Evolutionary conservation across 2,113 vertebrate species (phyloP).

Genomic region (Oncorhynchus masou): DNA sequence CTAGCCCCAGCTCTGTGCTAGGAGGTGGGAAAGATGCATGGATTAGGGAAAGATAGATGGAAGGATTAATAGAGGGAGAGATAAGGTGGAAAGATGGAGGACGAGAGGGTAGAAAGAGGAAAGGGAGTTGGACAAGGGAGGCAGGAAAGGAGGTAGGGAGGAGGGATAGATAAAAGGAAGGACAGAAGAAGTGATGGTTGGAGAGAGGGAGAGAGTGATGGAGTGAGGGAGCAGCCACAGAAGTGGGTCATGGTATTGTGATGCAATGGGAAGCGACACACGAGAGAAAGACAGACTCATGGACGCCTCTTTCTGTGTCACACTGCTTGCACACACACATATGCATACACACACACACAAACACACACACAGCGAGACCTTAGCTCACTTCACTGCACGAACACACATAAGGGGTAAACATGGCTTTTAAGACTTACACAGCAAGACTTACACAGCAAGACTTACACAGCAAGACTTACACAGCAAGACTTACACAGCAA

Average conservation of each 20-base stretch:
- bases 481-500: too few species aligned
- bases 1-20: too few species aligned
- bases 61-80: background rate
- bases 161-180: too few species aligned
- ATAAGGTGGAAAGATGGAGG: background rate
- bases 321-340: constrained; percentile 23
- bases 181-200: too few species aligned
- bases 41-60: background rate
- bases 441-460: too few species aligned
- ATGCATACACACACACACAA: background rate
- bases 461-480: too few species aligned
- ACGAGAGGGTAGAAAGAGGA: background rate
- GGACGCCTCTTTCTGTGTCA: constrained; percentile 42
- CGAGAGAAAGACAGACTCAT: constrained; percentile 36
- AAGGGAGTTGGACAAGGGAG: background rate
- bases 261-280: constrained; percentile 64
- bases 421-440: background rate
- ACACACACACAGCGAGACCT: constrained; percentile 13
- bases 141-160: background rate
- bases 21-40: background rate
- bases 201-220: background rate
- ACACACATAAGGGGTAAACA: constrained; percentile 37
- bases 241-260: constrained; percentile 73
- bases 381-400: constrained; percentile 22
- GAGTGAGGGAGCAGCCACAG: constrained; percentile 24